Conservation (phyloP, 35 echinoderm and acorn worm species). For the Amphiura filiformis region DNA sequence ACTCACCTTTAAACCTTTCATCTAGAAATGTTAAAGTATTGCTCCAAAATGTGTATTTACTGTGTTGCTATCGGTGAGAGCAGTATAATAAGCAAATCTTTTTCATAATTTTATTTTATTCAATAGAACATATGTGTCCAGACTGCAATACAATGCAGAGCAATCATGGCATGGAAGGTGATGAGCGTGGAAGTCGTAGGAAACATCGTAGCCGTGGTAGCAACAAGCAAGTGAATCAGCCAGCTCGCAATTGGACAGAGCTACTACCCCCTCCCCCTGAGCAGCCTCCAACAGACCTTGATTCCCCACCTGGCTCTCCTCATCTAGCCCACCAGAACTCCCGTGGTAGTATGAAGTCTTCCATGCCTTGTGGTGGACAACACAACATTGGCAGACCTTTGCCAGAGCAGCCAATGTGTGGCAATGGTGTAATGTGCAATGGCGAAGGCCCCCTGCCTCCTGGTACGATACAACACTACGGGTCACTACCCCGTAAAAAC, state of each 20-base stretch:
- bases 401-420: background rate
- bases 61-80: too few relatives aligned
- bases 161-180: background rate
- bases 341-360: conserved; percentile 7
- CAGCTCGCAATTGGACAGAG: conserved; percentile 83
- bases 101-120: too few relatives aligned
- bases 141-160: background rate
- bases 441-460: background rate
- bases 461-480: background rate
- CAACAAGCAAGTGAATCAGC: conserved; percentile 4
- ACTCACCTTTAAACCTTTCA: too few relatives aligned
- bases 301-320: conserved; percentile 38
- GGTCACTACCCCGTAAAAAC: background rate
- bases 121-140: background rate
- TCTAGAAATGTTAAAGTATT: too few relatives aligned
- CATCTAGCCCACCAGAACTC: background rate
- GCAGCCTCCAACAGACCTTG: conserved; percentile 72
- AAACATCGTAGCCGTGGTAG: conserved; percentile 17
- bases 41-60: too few relatives aligned
- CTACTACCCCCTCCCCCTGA: conserved; percentile 85
- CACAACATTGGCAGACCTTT: background rate
- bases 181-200: background rate
- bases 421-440: background rate
- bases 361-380: background rate
- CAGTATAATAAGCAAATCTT: background rate